Conservation (phyloP, 1,140 invertebrate genomes). For the Zaprionus ornatus region DNA sequence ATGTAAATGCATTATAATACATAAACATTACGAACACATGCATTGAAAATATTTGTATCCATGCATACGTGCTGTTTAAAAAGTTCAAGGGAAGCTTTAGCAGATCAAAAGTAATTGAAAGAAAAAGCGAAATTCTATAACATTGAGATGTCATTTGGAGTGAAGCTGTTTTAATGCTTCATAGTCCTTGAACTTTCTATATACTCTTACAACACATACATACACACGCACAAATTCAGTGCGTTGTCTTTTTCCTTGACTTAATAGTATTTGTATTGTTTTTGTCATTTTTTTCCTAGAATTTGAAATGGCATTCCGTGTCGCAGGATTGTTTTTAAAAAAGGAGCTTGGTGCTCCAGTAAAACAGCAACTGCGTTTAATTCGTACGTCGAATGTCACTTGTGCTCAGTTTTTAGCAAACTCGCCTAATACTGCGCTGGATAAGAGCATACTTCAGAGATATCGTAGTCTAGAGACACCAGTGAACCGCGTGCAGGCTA, state of each 20-base stretch:
- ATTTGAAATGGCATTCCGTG: slow-evolving; percentile 75
- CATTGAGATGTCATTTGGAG: slow-evolving; percentile 35
- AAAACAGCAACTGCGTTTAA: slow-evolving; percentile 57
- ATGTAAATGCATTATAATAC: slow-evolving; percentile 21
- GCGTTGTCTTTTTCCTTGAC: background rate
- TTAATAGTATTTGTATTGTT: slow-evolving; percentile 36
- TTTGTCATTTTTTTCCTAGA: slow-evolving; percentile 48
- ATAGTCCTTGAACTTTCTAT: slow-evolving; percentile 34
- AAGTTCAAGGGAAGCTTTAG: slow-evolving; percentile 4
- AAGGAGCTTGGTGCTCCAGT: slow-evolving; percentile 62
- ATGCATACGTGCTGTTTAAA: background rate
- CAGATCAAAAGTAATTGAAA: slow-evolving; percentile 13
- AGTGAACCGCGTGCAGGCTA: slow-evolving; percentile 90
- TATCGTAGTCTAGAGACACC: slow-evolving; percentile 90
- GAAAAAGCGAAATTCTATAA: slow-evolving; percentile 24
- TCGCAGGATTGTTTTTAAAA: slow-evolving; percentile 78
- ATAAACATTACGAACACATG: background rate
- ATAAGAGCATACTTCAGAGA: slow-evolving; percentile 89
- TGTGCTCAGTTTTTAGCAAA: slow-evolving; percentile 84
- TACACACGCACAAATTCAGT: background rate
- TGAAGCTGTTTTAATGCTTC: background rate
- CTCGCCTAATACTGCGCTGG: slow-evolving; percentile 89
- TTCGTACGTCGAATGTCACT: slow-evolving; percentile 40
- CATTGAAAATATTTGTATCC: background rate
- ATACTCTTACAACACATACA: slow-evolving; percentile 5